A percentile compares a stretch with the other conserved stretches of the same genome.
Evolutionary conservation across 2,888 invertebrate species (phyloP).

Genomic region (Pammene aurita): DNA sequence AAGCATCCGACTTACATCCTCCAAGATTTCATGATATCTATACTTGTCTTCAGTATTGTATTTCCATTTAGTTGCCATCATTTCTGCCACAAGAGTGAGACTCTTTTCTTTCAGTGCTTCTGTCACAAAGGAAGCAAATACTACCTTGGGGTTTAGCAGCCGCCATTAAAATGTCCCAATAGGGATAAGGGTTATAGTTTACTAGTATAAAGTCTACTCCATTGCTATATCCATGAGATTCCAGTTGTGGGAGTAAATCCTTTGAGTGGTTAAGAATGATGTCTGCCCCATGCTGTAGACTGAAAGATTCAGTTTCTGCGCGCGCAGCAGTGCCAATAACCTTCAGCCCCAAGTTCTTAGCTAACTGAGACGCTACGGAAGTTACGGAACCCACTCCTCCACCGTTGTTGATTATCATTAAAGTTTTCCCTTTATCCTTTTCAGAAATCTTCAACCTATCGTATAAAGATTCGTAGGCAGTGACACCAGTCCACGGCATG

Average conservation of each 20-base stretch:
- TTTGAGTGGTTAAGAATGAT: conserved; percentile 67
- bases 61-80: conserved; percentile 69
- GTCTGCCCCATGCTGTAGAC: conserved; percentile 62
- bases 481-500: conserved; percentile 69
- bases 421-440: conserved; percentile 67
- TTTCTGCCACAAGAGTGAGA: conserved; percentile 67
- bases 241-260: conserved; percentile 64
- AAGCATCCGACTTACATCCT: conserved; percentile 62
- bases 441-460: conserved; percentile 66
- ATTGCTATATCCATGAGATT: conserved; percentile 58
- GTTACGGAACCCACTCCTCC: conserved; percentile 71
- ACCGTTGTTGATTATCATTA: conserved; percentile 72
- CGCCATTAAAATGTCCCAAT: conserved; percentile 70
- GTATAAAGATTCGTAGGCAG: conserved; percentile 70
- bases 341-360: conserved; percentile 64
- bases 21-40: conserved; percentile 64
- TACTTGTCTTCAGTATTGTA: conserved; percentile 69
- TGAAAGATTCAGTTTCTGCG: conserved; percentile 61
- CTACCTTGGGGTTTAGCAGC: conserved; percentile 71
- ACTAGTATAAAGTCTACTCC: conserved; percentile 72
- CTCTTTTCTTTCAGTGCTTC: conserved; percentile 71
- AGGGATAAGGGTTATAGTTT: conserved; percentile 72
- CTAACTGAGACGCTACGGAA: conserved; percentile 72
- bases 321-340: conserved; percentile 76
- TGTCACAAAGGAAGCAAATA: conserved; percentile 72